These are phyloP conservation scores for Orthosia gracilis DNA, from an alignment of 2,888 invertebrate species.

Conservation along the genomic window DNA sequence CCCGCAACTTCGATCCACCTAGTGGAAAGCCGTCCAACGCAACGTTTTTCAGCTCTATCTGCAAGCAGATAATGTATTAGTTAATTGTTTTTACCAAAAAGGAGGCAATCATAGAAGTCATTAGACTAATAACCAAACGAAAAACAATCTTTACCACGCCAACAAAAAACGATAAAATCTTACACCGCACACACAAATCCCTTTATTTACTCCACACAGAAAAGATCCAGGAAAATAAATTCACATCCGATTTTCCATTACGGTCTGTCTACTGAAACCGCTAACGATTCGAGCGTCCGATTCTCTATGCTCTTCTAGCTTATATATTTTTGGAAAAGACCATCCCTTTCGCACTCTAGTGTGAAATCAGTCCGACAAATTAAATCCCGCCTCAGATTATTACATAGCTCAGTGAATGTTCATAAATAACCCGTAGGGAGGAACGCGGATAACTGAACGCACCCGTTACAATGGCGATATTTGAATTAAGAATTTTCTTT, in stretches of 20 bases:
- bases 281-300: constrained; percentile 80
- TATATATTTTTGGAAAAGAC: constrained; percentile 36
- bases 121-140: constrained; percentile 7
- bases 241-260: constrained; percentile 83
- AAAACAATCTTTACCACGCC: constrained; percentile 13
- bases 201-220: constrained; percentile 74
- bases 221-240: constrained; percentile 74
- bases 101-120: not conserved
- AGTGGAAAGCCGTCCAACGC: too few species aligned
- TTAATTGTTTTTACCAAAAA: not conserved
- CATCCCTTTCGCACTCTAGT: constrained; percentile 84
- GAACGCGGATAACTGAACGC: constrained; percentile 73
- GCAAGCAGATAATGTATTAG: too few species aligned
- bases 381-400: constrained; percentile 94
- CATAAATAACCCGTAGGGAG: constrained; percentile 91
- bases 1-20: too few species aligned
- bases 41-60: too few species aligned
- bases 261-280: constrained; percentile 80
- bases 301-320: constrained; percentile 67
- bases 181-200: constrained; percentile 73
- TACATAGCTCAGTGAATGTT: constrained; percentile 94
- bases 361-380: constrained; percentile 94
- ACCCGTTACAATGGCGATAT: constrained; percentile 70
- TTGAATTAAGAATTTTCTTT: constrained; percentile 65
- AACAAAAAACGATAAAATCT: constrained; percentile 58